phyloP scores from a whole-genome alignment of 2,797 vertebrate species.

The Perodicticus potto region DNA sequence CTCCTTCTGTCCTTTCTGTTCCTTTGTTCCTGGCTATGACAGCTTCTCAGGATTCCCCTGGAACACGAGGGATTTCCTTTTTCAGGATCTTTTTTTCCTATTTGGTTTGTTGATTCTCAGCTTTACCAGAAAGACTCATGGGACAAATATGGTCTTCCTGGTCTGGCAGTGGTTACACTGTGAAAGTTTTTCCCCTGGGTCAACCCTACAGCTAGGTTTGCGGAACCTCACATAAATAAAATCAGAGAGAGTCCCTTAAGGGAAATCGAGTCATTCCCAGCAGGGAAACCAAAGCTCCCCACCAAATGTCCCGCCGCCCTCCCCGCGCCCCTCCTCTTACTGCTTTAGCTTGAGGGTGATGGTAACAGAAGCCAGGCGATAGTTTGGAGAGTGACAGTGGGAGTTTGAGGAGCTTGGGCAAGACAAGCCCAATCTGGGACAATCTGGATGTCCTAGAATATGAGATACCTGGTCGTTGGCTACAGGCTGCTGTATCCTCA shows the following conservation, averaged over 20 bases:
- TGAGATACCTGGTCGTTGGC: neutral
- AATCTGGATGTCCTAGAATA: too few relatives aligned
- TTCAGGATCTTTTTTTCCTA: neutral
- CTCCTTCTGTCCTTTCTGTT: neutral
- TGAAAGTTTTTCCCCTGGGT: neutral
- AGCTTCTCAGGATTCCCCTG: neutral
- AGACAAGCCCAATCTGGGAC: too few relatives aligned
- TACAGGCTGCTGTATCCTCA: neutral
- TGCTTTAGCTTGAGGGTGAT: neutral
- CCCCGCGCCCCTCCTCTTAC: neutral
- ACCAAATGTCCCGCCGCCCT: neutral
- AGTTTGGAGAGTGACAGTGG: neutral
- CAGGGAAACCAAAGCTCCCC: neutral
- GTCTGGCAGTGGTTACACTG: neutral
- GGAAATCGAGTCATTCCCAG: neutral
- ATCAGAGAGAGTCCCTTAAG: neutral
- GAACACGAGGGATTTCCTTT: neutral
- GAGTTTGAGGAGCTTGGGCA: neutral
- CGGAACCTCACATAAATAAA: neutral
- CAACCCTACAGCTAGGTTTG: neutral
- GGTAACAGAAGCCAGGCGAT: neutral
- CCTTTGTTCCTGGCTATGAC: neutral
- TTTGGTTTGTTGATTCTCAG: constrained; percentile 21
- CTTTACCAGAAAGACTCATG: neutral
- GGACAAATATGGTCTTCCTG: neutral